Conservation (phyloP, 1,140 invertebrate genomes). For the Plutomurus gul region DNA sequence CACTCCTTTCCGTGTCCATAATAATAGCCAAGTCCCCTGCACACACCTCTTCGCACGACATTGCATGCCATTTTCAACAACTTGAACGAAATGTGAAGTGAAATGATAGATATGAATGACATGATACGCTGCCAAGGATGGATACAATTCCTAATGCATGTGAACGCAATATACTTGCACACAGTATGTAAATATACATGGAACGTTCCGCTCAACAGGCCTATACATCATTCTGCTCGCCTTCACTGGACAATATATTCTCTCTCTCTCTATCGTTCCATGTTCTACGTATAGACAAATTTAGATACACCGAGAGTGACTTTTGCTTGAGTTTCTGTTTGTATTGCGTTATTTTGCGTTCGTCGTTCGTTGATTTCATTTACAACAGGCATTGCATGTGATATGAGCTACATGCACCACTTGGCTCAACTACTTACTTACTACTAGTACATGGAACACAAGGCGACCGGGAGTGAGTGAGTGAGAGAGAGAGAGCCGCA, state of each 20-base stretch:
- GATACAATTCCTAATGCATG: background rate
- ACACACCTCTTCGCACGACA: conserved; percentile 21
- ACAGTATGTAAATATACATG: background rate
- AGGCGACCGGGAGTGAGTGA: background rate
- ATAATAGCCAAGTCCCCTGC: conserved; percentile 12
- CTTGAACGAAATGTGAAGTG: background rate
- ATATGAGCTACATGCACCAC: background rate
- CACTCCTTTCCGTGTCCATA: conserved; percentile 25
- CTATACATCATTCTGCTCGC: background rate
- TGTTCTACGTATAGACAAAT: background rate
- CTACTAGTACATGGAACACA: background rate
- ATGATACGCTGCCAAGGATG: background rate
- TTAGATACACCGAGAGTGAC: background rate
- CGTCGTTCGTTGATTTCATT: background rate
- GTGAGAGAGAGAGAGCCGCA: background rate
- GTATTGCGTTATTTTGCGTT: background rate
- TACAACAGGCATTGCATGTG: background rate
- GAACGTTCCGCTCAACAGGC: background rate
- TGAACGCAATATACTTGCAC: background rate
- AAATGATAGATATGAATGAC: conserved; percentile 27
- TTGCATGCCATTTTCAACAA: conserved; percentile 13
- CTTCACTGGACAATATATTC: background rate
- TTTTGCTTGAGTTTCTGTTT: too few relatives aligned
- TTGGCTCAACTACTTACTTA: background rate
- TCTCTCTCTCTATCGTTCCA: background rate